Evolutionary conservation across 2,113 vertebrate genomes (phyloP).

Genomic region (Esox niger): DNA sequence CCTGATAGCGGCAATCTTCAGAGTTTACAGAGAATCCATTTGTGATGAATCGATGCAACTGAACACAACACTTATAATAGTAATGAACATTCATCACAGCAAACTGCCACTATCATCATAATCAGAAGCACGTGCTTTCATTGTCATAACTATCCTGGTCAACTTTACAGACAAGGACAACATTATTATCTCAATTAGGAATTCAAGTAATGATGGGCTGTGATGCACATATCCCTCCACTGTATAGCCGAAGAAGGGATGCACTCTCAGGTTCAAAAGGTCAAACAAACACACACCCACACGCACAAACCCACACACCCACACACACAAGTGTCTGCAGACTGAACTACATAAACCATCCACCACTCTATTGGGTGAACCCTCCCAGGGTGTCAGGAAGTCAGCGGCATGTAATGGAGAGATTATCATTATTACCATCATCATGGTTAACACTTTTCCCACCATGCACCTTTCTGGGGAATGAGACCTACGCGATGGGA

Average conservation of each 20-base stretch:
- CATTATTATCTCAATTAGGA: conserved; percentile 5
- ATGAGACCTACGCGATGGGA: conserved; percentile 9
- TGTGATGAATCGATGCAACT: background rate
- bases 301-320: no score
- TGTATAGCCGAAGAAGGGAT: conserved; percentile 31
- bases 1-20: background rate
- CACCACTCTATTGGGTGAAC: no score
- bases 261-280: conserved; percentile 26
- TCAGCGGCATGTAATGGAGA: conserved; percentile 10
- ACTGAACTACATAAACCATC: no score
- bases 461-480: conserved; percentile 23
- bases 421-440: conserved; percentile 54
- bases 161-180: background rate
- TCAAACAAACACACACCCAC: conserved; percentile 27
- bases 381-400: background rate
- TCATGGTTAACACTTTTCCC: conserved; percentile 37
- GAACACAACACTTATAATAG: conserved; percentile 15
- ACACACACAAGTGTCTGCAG: no score
- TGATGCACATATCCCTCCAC: conserved; percentile 37
- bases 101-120: conserved; percentile 43
- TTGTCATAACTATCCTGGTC: conserved; percentile 48
- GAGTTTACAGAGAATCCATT: background rate
- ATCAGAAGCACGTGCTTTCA: conserved; percentile 47
- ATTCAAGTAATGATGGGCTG: conserved; percentile 11
- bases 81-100: conserved; percentile 61